A percentile compares a stretch with the other conserved stretches of the same genome.
Conservation (phyloP, 2,888 invertebrate species). For the Taenaris catops region DNA sequence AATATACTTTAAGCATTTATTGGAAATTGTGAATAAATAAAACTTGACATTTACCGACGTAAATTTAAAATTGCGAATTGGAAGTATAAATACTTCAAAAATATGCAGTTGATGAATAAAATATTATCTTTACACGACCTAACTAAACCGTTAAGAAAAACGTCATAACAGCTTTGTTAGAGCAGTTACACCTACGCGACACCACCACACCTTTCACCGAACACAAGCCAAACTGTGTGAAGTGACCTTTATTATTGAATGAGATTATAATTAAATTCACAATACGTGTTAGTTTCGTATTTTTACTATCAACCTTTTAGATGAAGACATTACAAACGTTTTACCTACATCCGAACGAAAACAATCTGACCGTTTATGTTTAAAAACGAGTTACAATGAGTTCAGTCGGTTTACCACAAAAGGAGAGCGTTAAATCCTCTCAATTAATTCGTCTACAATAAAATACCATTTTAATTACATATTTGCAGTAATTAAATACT, state of each 20-base stretch:
- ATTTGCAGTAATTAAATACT: constrained; percentile 54
- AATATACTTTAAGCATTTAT: no score
- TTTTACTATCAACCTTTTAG: constrained; percentile 28
- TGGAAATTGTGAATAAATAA: no score
- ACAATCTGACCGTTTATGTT: constrained; percentile 5
- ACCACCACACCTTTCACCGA: neutral
- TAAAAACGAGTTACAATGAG: constrained; percentile 9
- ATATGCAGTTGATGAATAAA: no score
- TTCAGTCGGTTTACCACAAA: constrained; percentile 38
- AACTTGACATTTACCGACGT: no score
- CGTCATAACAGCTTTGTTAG: no score
- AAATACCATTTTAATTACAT: constrained; percentile 61
- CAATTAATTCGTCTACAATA: constrained; percentile 51
- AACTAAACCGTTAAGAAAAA: no score
- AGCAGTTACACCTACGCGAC: no score
- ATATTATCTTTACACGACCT: no score
- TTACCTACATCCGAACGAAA: constrained; percentile 1
- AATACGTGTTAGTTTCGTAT: neutral
- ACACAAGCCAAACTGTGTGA: neutral
- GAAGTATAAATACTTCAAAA: no score
- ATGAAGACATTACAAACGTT: constrained; percentile 45
- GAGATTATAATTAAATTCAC: constrained; percentile 3
- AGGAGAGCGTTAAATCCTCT: constrained; percentile 41
- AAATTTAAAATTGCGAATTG: no score
- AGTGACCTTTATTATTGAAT: constrained; percentile 1